A percentile compares a stretch with the other conserved stretches of the same genome.
Evolutionary conservation across 1,140 invertebrate species (phyloP).

Genomic region (Pseudachorutes palmiensis): DNA sequence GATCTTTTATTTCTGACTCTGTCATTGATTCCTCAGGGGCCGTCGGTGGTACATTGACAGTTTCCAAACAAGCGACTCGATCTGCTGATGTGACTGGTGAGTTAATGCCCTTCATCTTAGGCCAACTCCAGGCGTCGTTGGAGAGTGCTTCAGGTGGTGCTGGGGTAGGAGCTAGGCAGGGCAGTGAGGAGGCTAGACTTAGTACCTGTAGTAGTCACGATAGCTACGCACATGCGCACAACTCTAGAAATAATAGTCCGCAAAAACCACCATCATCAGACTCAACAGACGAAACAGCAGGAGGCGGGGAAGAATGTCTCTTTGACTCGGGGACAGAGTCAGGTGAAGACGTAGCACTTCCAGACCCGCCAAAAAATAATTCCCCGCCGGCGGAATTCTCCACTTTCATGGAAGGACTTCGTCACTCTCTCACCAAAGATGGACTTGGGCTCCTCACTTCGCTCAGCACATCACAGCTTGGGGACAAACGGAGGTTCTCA

Average conservation of each 20-base stretch:
- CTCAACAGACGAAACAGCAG: too few species aligned
- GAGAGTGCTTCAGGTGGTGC: conserved; percentile 26
- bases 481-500: not conserved
- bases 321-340: conserved; percentile 60
- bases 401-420: conserved; percentile 41
- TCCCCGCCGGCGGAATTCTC: conserved; percentile 35
- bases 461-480: not conserved
- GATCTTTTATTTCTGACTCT: not conserved
- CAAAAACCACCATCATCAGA: too few species aligned
- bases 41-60: not conserved
- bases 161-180: conserved; percentile 21
- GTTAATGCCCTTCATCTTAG: conserved; percentile 54
- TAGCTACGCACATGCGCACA: too few species aligned
- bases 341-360: conserved; percentile 50
- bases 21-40: not conserved
- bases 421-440: conserved; percentile 34
- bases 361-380: conserved; percentile 4
- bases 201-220: too few species aligned
- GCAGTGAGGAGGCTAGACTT: not conserved
- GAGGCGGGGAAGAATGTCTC: conserved; percentile 31
- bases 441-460: not conserved
- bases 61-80: conserved; percentile 2
- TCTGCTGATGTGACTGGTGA: conserved; percentile 44
- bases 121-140: conserved; percentile 45
- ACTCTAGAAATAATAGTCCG: too few species aligned